Conservation (phyloP, 1,140 invertebrate species). For the Drosophila busckii region DNA sequence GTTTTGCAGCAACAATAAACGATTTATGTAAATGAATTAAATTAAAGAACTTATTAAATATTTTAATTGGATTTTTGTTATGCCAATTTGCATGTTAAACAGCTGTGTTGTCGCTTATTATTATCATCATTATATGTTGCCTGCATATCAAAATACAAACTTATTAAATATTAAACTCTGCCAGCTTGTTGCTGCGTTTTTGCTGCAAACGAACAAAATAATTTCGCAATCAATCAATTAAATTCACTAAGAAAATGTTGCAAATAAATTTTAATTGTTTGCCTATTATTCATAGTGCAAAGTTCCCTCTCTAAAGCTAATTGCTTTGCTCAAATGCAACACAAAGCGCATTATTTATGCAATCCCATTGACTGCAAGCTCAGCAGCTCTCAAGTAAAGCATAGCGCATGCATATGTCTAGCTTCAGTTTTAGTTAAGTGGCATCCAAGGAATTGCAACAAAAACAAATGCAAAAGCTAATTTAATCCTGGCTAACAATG, state of each 20-base stretch:
- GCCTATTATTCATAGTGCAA: neutral
- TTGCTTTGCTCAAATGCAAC: neutral
- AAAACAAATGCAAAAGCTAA: constrained; percentile 11
- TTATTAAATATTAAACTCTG: constrained; percentile 28
- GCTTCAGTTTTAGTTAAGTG: constrained; percentile 20
- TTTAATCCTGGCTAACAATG: constrained; percentile 14
- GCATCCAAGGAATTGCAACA: too few species aligned
- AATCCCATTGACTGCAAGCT: too few species aligned
- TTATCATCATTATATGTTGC: neutral
- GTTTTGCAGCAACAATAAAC: constrained; percentile 5
- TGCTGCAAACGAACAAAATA: too few species aligned
- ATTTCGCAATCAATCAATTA: neutral
- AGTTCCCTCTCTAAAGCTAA: constrained; percentile 2
- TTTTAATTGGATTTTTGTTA: constrained; percentile 67
- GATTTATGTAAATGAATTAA: constrained; percentile 64
- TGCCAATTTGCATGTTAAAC: constrained; percentile 17
- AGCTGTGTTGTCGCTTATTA: neutral
- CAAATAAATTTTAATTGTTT: constrained; percentile 15
- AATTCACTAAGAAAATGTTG: neutral
- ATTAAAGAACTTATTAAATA: constrained; percentile 70
- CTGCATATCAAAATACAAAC: neutral
- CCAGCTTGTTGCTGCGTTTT: too few species aligned
- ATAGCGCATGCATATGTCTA: too few species aligned
- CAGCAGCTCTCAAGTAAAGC: too few species aligned
- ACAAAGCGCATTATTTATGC: too few species aligned